phyloP scores from a whole-genome alignment of 2,797 vertebrate species.

The Benthosema pterotum region DNA sequence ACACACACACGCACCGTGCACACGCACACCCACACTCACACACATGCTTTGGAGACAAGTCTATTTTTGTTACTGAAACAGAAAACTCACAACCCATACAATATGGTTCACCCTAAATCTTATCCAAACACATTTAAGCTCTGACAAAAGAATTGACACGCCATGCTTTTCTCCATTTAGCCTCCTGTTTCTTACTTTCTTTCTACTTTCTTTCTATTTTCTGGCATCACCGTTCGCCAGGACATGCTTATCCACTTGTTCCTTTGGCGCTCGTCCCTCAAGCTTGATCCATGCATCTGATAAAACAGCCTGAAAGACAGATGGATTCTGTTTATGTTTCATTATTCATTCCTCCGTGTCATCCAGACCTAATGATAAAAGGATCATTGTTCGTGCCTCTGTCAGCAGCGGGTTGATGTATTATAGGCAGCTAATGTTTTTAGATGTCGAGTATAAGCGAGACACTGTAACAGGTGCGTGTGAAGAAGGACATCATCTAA shows the following conservation, averaged over 20 bases:
- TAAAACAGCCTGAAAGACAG: slow-evolving; percentile 43
- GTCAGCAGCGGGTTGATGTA: slow-evolving; percentile 47
- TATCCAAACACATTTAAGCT: slow-evolving; percentile 59
- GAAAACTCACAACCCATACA: slow-evolving; percentile 71
- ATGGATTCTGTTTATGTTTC: slow-evolving; percentile 63
- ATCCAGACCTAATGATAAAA: slow-evolving; percentile 30
- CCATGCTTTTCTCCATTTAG: slow-evolving; percentile 35
- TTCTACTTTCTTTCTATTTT: slow-evolving; percentile 18
- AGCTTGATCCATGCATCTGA: slow-evolving; percentile 58
- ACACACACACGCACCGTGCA: slow-evolving; percentile 57
- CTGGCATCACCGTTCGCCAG: slow-evolving; percentile 41
- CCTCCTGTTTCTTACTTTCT: slow-evolving; percentile 24
- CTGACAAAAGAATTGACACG: slow-evolving; percentile 55
- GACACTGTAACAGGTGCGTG: slow-evolving; percentile 54
- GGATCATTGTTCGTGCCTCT: slow-evolving; percentile 28
- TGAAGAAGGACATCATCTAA: slow-evolving; percentile 3
- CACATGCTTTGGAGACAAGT: slow-evolving; percentile 39
- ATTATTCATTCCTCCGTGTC: slow-evolving; percentile 53
- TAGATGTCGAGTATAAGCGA: slow-evolving; percentile 21
- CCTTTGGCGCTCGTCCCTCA: slow-evolving; percentile 31
- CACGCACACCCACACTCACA: slow-evolving; percentile 56
- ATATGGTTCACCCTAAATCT: slow-evolving; percentile 44
- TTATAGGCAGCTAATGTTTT: slow-evolving; percentile 12
- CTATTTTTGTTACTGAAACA: slow-evolving; percentile 72
- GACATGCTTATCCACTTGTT: slow-evolving; percentile 41